Percentiles rank a stretch among this genome's conserved stretches.
phyloP scores from a whole-genome alignment of 1,140 invertebrate species.

The Arctopsyche grandis region DNA sequence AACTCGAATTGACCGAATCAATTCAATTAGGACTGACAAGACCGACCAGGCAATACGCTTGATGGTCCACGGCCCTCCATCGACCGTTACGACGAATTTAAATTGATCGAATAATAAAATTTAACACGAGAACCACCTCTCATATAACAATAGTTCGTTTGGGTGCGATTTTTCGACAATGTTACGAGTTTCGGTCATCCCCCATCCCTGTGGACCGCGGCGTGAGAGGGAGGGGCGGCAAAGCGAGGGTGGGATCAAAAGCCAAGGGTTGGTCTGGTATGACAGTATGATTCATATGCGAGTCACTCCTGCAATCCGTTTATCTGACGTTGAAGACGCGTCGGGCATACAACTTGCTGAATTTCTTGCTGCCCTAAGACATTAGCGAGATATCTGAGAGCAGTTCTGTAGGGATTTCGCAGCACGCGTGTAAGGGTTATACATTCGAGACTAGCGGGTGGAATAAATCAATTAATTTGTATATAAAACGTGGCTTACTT shows the following conservation, averaged over 20 bases:
- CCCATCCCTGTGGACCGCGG: not conserved
- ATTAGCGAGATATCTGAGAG: not conserved
- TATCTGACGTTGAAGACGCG: constrained; percentile 30
- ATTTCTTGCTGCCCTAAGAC: constrained; percentile 1
- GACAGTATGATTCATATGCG: constrained; percentile 49
- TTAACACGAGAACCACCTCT: not conserved
- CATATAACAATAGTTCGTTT: too few species aligned
- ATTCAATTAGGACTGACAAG: constrained; percentile 40
- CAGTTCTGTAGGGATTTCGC: not conserved
- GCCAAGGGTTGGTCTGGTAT: not conserved
- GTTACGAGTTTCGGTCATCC: too few species aligned
- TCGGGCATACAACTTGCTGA: not conserved
- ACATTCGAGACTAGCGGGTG: not conserved
- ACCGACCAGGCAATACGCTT: constrained; percentile 33
- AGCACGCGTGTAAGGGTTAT: not conserved
- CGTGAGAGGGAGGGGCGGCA: not conserved
- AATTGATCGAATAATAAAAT: not conserved
- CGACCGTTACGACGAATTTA: not conserved
- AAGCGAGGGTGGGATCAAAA: constrained; percentile 2
- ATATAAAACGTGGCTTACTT: not conserved
- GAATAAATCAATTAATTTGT: constrained; percentile 13
- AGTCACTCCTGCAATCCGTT: constrained; percentile 48
- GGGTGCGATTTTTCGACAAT: constrained; percentile 7
- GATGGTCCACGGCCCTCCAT: not conserved
- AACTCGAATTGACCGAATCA: constrained; percentile 40